Evolutionary conservation across 2,888 invertebrate species (phyloP).

Genomic region (Marronus borbonicus): DNA sequence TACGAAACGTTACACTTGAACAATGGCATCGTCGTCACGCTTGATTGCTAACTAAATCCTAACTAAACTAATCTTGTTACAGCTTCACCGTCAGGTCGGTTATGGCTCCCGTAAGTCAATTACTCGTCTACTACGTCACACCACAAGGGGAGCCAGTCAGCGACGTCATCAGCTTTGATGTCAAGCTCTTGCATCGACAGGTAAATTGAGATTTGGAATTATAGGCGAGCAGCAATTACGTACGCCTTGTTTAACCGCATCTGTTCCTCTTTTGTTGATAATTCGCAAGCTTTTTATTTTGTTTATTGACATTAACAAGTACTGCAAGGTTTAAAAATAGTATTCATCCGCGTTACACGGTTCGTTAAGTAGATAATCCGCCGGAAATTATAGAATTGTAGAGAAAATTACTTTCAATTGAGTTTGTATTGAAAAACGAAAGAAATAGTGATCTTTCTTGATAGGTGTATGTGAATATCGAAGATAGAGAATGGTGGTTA

Average conservation of each 20-base stretch:
- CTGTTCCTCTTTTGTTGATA: too few relatives aligned
- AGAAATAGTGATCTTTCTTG: slow-evolving; percentile 48
- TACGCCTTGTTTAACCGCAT: background rate
- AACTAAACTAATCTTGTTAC: slow-evolving; percentile 60
- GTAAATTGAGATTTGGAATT: slow-evolving; percentile 66
- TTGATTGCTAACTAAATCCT: background rate
- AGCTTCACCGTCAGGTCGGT: slow-evolving; percentile 78
- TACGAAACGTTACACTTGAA: too few relatives aligned
- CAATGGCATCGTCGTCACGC: too few relatives aligned
- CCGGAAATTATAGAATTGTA: too few relatives aligned
- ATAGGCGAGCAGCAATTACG: background rate
- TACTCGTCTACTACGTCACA: slow-evolving; percentile 79
- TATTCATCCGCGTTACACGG: too few relatives aligned
- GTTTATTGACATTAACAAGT: too few relatives aligned
- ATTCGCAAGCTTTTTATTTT: too few relatives aligned
- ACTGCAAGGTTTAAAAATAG: too few relatives aligned
- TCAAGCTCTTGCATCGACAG: slow-evolving; percentile 76
- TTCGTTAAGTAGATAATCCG: too few relatives aligned
- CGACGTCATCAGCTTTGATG: slow-evolving; percentile 79
- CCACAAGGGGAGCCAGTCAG: slow-evolving; percentile 78
- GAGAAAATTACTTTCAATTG: too few relatives aligned
- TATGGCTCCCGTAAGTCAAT: slow-evolving; percentile 80
- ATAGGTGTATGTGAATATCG: slow-evolving; percentile 76
- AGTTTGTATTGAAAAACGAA: too few relatives aligned
- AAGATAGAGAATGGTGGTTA: slow-evolving; percentile 77